Evolutionary conservation across 1,140 invertebrate species (phyloP).

Genomic region (Hycleus phaleratus): DNA sequence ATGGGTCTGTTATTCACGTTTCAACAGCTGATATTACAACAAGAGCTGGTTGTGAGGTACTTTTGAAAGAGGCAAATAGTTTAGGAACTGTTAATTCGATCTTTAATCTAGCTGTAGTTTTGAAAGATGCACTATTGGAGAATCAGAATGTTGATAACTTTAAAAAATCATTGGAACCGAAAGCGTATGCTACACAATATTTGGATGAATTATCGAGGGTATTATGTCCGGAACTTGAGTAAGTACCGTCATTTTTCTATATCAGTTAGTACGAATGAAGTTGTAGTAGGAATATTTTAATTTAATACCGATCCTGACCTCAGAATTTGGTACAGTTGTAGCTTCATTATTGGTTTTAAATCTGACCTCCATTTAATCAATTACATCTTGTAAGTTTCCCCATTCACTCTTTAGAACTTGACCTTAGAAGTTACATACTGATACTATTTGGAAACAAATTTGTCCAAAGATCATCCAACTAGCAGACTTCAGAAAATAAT

Average conservation of each 20-base stretch:
- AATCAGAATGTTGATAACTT: conserved; percentile 49
- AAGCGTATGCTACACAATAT: conserved; percentile 42
- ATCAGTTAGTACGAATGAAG: too few relatives aligned
- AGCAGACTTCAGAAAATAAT: too few relatives aligned
- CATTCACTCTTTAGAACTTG: too few relatives aligned
- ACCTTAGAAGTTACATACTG: too few relatives aligned
- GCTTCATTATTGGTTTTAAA: too few relatives aligned
- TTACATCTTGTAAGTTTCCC: too few relatives aligned
- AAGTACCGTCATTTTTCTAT: neutral
- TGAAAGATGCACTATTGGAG: conserved; percentile 45
- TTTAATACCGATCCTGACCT: too few relatives aligned
- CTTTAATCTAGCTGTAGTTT: conserved; percentile 68
- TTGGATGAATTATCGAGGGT: conserved; percentile 46
- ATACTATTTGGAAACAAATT: too few relatives aligned
- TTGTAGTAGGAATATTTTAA: too few relatives aligned
- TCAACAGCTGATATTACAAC: conserved; percentile 44
- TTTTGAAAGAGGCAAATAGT: conserved; percentile 50
- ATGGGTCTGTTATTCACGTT: conserved; percentile 47
- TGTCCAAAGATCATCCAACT: too few relatives aligned
- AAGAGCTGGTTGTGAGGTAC: conserved; percentile 43
- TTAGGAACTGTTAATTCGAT: conserved; percentile 64
- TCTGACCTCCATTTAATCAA: too few relatives aligned
- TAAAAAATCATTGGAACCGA: conserved; percentile 42
- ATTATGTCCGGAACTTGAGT: conserved; percentile 44
- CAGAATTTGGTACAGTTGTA: too few relatives aligned